Evolutionary conservation across 2,797 vertebrate species (phyloP).

Genomic region (Alfaro cultratus): DNA sequence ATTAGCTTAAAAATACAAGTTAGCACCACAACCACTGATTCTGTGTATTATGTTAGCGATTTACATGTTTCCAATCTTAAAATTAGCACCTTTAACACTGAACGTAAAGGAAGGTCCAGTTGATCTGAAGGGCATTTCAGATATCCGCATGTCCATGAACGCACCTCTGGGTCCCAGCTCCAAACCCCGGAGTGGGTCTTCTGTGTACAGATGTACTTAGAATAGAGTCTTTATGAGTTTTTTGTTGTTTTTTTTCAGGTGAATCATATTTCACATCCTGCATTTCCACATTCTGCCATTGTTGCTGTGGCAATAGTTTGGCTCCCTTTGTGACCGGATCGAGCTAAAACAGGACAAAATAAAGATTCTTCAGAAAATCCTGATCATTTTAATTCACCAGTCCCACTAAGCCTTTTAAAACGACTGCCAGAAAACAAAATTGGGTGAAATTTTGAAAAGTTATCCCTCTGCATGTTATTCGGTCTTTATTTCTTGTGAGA

Average conservation of each 20-base stretch:
- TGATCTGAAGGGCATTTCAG: not conserved
- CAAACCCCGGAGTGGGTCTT: not conserved
- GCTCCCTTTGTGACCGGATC: conserved; percentile 1
- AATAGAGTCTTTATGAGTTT: conserved; percentile 12
- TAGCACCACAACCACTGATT: not conserved
- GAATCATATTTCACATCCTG: conserved; percentile 59
- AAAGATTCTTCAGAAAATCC: not conserved
- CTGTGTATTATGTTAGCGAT: not conserved
- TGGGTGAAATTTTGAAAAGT: not conserved
- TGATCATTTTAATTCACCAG: not conserved
- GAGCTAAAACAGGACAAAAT: not conserved
- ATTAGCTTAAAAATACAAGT: not conserved
- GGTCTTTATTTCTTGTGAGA: not conserved
- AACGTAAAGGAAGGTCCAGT: not conserved
- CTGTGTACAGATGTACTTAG: conserved; percentile 14
- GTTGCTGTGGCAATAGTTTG: conserved; percentile 27
- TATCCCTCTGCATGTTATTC: not conserved
- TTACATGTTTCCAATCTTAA: not conserved
- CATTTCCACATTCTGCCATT: conserved; percentile 69
- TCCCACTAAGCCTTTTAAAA: not conserved
- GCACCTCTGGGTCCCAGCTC: not conserved
- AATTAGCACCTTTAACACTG: not conserved
- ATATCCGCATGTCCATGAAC: not conserved
- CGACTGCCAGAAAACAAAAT: not conserved
- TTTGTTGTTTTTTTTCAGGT: conserved; percentile 46